Evolutionary conservation across 2,888 invertebrate species (phyloP).

Genomic region (Parascotia fuliginaria): DNA sequence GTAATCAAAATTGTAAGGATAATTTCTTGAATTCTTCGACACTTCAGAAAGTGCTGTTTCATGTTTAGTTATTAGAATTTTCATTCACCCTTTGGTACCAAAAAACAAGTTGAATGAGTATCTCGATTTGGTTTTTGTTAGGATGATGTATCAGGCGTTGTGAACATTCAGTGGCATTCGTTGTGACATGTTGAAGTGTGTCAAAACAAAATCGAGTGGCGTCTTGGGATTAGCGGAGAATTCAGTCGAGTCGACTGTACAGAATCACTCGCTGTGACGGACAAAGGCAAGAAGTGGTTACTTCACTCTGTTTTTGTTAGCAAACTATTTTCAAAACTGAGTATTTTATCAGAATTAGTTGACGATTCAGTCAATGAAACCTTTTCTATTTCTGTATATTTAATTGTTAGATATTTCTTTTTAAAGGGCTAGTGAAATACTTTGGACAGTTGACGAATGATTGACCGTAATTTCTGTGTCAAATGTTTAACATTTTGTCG

Average conservation of each 20-base stretch:
- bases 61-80: constrained; percentile 60
- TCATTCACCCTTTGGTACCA: constrained; percentile 59
- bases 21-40: constrained; percentile 32
- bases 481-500: constrained; percentile 15
- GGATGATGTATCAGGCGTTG: constrained; percentile 39
- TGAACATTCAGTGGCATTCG: constrained; percentile 57
- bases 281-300: constrained; percentile 51
- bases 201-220: constrained; percentile 84
- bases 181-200: constrained; percentile 70
- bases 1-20: constrained; percentile 30
- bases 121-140: constrained; percentile 59
- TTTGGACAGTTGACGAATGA: constrained; percentile 25
- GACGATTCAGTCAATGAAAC: constrained; percentile 37
- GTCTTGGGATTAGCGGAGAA: constrained; percentile 69
- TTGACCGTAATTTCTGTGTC: constrained; percentile 19
- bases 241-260: constrained; percentile 35
- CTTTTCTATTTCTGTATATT: constrained; percentile 29
- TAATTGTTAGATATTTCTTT: constrained; percentile 33
- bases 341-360: constrained; percentile 39
- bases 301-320: constrained; percentile 42
- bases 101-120: constrained; percentile 63
- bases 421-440: constrained; percentile 20
- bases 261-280: constrained; percentile 60
- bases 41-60: constrained; percentile 55
- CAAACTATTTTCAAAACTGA: constrained; percentile 37